Percentiles rank a stretch among this genome's conserved stretches.
Conservation (phyloP, 2,888 invertebrate genomes). For the Frankliniella fusca region DNA sequence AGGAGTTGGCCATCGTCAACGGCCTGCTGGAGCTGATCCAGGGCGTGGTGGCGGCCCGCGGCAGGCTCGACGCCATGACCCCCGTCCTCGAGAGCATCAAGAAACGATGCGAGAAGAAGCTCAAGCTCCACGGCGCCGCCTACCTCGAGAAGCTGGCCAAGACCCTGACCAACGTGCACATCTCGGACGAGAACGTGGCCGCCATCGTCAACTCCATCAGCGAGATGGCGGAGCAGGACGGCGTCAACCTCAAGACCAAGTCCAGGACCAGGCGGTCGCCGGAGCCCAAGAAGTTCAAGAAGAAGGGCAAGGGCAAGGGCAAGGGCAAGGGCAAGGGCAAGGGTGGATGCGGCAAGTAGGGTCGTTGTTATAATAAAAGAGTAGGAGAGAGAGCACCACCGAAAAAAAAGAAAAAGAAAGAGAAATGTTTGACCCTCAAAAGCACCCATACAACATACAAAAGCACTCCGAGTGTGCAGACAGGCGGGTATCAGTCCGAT, state of each 20-base stretch:
- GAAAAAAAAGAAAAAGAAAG: neutral
- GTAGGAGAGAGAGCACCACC: neutral
- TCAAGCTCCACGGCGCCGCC: neutral
- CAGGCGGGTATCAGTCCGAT: no score
- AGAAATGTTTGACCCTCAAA: neutral
- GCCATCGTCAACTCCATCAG: neutral
- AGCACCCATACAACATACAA: no score
- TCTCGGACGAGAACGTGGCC: neutral
- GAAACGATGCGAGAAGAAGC: neutral
- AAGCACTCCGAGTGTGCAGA: no score
- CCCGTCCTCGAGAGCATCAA: no score
- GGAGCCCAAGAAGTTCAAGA: neutral
- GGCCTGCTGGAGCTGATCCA: neutral
- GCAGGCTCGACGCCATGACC: neutral
- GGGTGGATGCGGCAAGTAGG: neutral
- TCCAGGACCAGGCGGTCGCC: neutral
- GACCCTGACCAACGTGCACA: conserved; percentile 3
- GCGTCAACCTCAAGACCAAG: neutral
- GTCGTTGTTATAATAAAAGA: neutral
- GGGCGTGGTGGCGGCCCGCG: neutral
- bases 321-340: conserved; percentile 7
- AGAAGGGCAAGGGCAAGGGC: conserved; percentile 1
- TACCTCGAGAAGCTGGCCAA: conserved; percentile 10
- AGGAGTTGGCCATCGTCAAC: neutral
- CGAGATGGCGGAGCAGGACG: neutral